Conservation (phyloP, 2,888 invertebrate genomes). For the Linyphia triangularis region DNA sequence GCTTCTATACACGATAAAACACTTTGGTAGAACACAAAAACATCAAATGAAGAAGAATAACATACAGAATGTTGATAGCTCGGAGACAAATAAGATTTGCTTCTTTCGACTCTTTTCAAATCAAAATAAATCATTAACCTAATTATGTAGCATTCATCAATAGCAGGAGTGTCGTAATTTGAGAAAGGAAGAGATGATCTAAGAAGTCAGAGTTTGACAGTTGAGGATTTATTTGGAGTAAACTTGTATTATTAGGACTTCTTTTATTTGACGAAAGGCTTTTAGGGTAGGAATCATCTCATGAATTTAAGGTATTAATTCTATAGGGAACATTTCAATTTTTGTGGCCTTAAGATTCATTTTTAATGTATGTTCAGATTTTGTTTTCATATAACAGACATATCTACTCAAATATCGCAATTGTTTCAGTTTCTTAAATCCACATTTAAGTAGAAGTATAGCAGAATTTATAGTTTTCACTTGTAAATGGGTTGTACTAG, state of each 20-base stretch:
- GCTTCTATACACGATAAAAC: constrained; percentile 15
- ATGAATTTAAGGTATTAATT: no score
- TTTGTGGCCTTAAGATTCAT: no score
- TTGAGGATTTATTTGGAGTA: constrained; percentile 1
- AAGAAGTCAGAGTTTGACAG: constrained; percentile 8
- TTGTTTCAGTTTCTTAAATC: no score
- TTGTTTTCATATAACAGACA: no score
- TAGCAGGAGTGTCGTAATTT: constrained; percentile 31
- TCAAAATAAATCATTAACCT: constrained; percentile 58
- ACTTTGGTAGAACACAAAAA: constrained; percentile 9
- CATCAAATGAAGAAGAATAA: constrained; percentile 8
- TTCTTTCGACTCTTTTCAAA: not conserved
- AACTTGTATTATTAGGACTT: constrained; percentile 12
- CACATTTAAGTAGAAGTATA: no score
- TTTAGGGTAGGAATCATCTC: no score
- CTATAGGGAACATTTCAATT: no score
- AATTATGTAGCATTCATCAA: constrained; percentile 47
- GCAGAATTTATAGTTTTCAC: no score
- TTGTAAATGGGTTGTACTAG: no score
- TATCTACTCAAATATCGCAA: no score
- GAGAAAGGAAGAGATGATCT: constrained; percentile 4
- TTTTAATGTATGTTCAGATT: no score
- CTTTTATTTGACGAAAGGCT: no score
- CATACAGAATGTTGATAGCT: not conserved
- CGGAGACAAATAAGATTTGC: constrained; percentile 37